Evolutionary conservation across 2,797 vertebrate genomes (phyloP), one percentile per base, ranked within the genome.

Genomic region (Pseudocheirus occidentalis): DNA sequence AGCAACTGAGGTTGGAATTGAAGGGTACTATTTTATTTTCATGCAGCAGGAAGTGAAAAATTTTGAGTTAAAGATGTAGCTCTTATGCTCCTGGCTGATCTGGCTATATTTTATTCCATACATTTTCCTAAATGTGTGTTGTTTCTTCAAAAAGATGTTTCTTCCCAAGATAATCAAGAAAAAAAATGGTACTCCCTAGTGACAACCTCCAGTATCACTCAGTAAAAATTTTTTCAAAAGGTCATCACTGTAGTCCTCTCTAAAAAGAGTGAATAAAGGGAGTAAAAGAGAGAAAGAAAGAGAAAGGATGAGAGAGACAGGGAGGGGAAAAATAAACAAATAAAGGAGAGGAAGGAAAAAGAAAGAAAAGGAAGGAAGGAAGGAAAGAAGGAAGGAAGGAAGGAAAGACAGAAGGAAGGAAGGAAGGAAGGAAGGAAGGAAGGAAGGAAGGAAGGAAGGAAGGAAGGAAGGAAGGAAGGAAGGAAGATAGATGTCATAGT

Each of bases 141-240:
- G 73, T n/a, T 94, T 59, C 24, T 94, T 14, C 57, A 54, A 0
- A 31, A 21, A 34, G 3, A 40, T 28, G 55, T 94, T 52, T 0
- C 3, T 91, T 11, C 16, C 12, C 46, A n/a, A 96, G 54, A n/a
- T 1, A 73, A 9, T 0, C 2, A 0, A 5, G 40, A 55, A 6
- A 55, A 92, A 91, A 89, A 34, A 0, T 18, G 0, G 0, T 3
- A 0, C 16, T 58, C n/a, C 91, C 66, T 94, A 7, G 55, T 66
- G 55, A 5, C 59, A 46, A 21, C 27, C 52, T 95, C 73, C 2
- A 4, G 3, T 12, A 1, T 55, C 90, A 66, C 89, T 66, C 2
- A 1, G 18, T 50, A 87, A 5, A 81, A 46, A 46, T 7, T n/a
- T n/a, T n/a, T n/a, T 4, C 29, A 12, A 24, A 0, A 0, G 6